Percentiles rank a stretch among this genome's conserved stretches.
Conservation (phyloP, 2,888 invertebrate species). For the Hoplodrina ambigua region DNA sequence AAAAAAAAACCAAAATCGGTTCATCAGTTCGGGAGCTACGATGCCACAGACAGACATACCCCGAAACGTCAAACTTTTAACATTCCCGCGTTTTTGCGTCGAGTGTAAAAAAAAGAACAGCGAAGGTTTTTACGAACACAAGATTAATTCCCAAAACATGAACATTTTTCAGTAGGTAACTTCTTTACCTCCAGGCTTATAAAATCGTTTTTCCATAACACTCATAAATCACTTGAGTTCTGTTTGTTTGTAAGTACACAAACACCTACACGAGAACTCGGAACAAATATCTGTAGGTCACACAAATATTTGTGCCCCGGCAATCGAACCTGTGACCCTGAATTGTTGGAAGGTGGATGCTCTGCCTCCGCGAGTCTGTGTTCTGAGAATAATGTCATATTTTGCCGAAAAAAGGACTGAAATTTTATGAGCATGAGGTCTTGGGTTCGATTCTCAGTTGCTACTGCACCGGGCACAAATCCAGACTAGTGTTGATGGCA, state of each 20-base stretch:
- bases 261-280: constrained; percentile 39
- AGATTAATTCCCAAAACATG: not conserved
- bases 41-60: too few species aligned
- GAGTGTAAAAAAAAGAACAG: too few species aligned
- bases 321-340: constrained; percentile 46
- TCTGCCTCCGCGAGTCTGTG: not conserved
- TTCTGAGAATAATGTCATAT: not conserved
- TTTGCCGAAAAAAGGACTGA: not conserved
- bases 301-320: constrained; percentile 42
- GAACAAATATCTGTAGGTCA: constrained; percentile 43
- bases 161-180: not conserved
- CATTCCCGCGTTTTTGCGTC: too few species aligned
- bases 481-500: too few species aligned
- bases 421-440: too few species aligned
- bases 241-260: constrained; percentile 27
- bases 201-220: constrained; percentile 36
- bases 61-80: too few species aligned
- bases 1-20: too few species aligned
- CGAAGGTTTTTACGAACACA: too few species aligned
- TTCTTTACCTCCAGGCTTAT: constrained; percentile 4
- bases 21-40: too few species aligned
- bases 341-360: constrained; percentile 1
- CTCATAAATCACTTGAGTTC: constrained; percentile 25
- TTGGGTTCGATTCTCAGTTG: too few species aligned
- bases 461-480: too few species aligned